phyloP scores from a whole-genome alignment of 2,113 vertebrate species.

The Mesitornis unicolor region DNA sequence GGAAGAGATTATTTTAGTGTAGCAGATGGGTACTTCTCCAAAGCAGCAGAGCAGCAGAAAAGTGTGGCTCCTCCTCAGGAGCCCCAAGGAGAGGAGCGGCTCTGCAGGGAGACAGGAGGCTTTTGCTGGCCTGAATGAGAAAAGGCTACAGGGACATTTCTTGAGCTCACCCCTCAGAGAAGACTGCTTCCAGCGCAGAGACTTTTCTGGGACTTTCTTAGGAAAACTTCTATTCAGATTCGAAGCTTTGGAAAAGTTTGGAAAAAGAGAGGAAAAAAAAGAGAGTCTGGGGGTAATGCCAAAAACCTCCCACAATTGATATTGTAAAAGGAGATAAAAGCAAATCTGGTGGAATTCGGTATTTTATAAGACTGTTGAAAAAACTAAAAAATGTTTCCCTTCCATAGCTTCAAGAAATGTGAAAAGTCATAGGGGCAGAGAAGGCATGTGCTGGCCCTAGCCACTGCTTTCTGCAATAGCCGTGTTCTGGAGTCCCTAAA shows the following conservation, averaged over 20 bases:
- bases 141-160: background rate
- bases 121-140: background rate
- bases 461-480: background rate
- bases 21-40: background rate
- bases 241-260: background rate
- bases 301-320: background rate
- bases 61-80: background rate
- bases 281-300: background rate
- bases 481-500: background rate
- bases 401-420: background rate
- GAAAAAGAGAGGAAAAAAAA: background rate
- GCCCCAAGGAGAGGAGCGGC: background rate
- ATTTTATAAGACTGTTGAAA: rapidly evolving
- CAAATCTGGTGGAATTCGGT: background rate
- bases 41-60: background rate
- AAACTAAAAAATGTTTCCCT: background rate
- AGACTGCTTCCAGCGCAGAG: background rate
- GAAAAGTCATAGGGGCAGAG: background rate
- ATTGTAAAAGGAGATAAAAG: background rate
- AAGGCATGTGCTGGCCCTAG: background rate
- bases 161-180: background rate
- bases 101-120: background rate
- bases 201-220: background rate
- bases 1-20: background rate
- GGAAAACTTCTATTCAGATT: background rate